Evolutionary conservation across 1,140 invertebrate genomes (phyloP).

Genomic region (Whitmania pigra): DNA sequence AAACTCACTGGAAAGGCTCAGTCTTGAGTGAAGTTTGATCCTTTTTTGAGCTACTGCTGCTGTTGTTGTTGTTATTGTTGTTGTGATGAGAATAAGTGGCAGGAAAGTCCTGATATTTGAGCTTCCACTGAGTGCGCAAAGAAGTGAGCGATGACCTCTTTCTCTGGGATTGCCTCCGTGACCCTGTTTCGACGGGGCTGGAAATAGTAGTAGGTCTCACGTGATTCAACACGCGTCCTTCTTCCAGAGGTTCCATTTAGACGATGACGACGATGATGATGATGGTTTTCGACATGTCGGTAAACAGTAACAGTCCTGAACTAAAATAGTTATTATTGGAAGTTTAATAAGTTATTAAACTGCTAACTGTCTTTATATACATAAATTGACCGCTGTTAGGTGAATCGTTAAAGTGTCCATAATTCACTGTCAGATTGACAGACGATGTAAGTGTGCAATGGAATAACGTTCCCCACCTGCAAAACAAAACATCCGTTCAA

Average conservation of each 20-base stretch:
- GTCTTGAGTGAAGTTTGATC: not conserved
- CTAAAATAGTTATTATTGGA: no score
- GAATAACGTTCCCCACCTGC: no score
- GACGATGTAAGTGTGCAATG: no score
- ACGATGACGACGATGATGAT: not conserved
- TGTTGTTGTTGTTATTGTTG: slow-evolving; percentile 14
- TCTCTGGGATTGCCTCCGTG: not conserved
- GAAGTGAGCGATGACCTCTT: slow-evolving; percentile 1
- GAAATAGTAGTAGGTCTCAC: not conserved
- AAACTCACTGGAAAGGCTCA: not conserved
- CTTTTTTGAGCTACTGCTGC: not conserved
- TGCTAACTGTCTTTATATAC: no score
- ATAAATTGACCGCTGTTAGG: no score
- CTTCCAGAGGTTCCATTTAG: not conserved
- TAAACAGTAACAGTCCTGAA: no score
- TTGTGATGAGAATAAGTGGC: not conserved
- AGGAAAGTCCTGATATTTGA: slow-evolving; percentile 2
- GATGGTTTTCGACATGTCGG: not conserved
- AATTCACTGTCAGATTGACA: no score
- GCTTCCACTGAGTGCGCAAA: slow-evolving; percentile 5
- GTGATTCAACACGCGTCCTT: slow-evolving; percentile 2
- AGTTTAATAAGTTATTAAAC: no score
- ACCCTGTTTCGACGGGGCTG: not conserved
- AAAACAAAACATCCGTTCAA: no score
- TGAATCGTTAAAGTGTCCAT: no score